These are phyloP conservation scores for Eupleurogrammus muticus DNA, from an alignment of 2,797 vertebrate species.

Conservation along the genomic window DNA sequence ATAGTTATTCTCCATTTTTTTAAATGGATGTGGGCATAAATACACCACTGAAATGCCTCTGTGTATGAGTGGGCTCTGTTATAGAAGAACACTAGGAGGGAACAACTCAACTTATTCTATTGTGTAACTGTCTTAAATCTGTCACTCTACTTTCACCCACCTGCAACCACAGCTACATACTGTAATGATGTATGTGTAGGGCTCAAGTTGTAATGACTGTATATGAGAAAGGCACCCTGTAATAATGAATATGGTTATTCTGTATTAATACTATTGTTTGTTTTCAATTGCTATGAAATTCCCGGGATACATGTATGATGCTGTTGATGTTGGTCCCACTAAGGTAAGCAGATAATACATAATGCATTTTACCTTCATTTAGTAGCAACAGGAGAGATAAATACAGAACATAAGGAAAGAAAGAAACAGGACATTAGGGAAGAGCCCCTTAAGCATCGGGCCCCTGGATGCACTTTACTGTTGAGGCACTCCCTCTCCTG, in stretches of 20 bases:
- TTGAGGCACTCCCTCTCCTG: background rate
- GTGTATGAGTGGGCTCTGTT: slow-evolving; percentile 27
- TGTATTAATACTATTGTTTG: background rate
- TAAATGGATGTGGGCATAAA: slow-evolving; percentile 40
- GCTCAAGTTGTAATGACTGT: slow-evolving; percentile 38
- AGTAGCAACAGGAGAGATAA: background rate
- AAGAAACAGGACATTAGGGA: too few species aligned
- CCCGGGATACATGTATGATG: background rate
- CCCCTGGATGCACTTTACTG: background rate
- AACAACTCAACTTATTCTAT: slow-evolving; percentile 36
- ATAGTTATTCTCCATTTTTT: slow-evolving; percentile 27
- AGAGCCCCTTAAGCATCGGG: background rate
- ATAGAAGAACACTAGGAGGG: slow-evolving; percentile 12
- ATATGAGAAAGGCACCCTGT: slow-evolving; percentile 57
- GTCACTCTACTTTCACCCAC: slow-evolving; percentile 17
- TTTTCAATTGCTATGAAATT: slow-evolving; percentile 8
- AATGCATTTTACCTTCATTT: background rate
- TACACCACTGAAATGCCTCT: slow-evolving; percentile 12
- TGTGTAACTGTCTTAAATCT: slow-evolving; percentile 40
- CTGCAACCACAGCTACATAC: slow-evolving; percentile 22
- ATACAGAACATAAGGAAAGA: background rate
- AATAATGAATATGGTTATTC: slow-evolving; percentile 1
- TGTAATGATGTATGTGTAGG: slow-evolving; percentile 9
- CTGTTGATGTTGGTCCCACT: background rate
- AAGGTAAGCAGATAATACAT: background rate